phyloP scores from a whole-genome alignment of 2,888 invertebrate genomes.

The Trissoscelio sp. region DNA sequence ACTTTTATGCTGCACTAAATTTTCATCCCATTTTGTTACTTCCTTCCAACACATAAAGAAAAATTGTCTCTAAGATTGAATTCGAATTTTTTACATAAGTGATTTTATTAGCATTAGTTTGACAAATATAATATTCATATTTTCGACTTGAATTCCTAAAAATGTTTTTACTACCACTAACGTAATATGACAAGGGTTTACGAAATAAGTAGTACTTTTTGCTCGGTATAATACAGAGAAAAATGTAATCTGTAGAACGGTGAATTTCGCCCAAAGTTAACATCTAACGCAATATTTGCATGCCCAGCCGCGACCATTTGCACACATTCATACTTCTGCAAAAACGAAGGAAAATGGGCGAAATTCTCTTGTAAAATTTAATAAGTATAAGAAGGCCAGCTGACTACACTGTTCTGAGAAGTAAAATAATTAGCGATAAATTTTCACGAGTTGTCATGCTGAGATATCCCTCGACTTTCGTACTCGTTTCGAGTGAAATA shows the following conservation, averaged over 20 bases:
- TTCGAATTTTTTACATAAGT: too few relatives aligned
- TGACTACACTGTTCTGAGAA: constrained; percentile 48
- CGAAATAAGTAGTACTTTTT: constrained; percentile 6
- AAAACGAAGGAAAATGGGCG: constrained; percentile 36
- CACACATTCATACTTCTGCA: constrained; percentile 35
- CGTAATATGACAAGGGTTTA: constrained; percentile 5
- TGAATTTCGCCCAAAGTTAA: constrained; percentile 27
- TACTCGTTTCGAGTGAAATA: constrained; percentile 47
- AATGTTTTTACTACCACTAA: not conserved
- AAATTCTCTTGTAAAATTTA: constrained; percentile 56
- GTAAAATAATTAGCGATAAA: constrained; percentile 68
- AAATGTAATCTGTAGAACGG: constrained; percentile 21
- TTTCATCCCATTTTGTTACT: not conserved
- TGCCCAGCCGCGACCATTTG: constrained; percentile 28
- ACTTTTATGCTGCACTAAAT: not conserved
- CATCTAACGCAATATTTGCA: constrained; percentile 45
- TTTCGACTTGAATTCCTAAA: not conserved
- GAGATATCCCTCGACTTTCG: constrained; percentile 55
- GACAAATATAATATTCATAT: not conserved
- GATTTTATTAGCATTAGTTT: too few relatives aligned
- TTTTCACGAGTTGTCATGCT: constrained; percentile 60
- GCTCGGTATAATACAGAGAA: not conserved
- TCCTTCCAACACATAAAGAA: too few relatives aligned
- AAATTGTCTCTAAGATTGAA: too few relatives aligned
- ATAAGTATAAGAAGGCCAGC: constrained; percentile 57